Conservation (phyloP, 2,888 invertebrate species). For the Macroteleia sp. region DNA sequence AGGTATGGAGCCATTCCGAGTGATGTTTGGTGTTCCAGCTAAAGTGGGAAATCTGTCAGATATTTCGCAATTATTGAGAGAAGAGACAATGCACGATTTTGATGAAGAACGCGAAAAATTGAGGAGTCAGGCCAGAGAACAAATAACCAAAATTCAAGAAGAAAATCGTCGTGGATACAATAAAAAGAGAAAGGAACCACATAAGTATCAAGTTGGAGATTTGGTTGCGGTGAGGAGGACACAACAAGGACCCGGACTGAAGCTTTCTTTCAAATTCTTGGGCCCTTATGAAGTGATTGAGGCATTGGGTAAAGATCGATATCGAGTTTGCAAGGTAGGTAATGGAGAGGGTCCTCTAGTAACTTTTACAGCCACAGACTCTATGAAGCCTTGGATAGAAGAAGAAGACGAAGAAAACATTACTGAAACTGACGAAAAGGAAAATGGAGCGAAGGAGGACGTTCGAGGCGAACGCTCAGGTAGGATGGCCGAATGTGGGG, state of each 20-base stretch:
- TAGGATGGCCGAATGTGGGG: conserved; percentile 9
- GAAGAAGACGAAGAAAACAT: background rate
- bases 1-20: background rate
- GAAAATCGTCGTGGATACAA: conserved; percentile 9
- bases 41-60: conserved; percentile 3
- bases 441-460: conserved; percentile 4
- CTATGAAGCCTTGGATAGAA: conserved; percentile 10
- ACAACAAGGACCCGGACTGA: conserved; percentile 18
- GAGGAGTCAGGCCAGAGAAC: background rate
- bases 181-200: background rate
- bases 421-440: background rate
- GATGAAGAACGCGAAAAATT: conserved; percentile 1
- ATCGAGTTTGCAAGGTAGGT: conserved; percentile 7
- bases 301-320: conserved; percentile 7
- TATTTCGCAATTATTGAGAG: background rate
- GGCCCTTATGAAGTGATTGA: conserved; percentile 10
- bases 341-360: conserved; percentile 8
- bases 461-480: conserved; percentile 4
- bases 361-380: background rate
- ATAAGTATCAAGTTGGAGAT: conserved; percentile 10
- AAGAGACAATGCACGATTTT: conserved; percentile 1
- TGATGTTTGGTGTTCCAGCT: conserved; percentile 5
- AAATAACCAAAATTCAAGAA: conserved; percentile 1
- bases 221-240: conserved; percentile 23
- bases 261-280: conserved; percentile 9